Evolutionary conservation across 53 echinoderm and acorn worm species (phyloP).

Genomic region (Holothuria leucospilota): DNA sequence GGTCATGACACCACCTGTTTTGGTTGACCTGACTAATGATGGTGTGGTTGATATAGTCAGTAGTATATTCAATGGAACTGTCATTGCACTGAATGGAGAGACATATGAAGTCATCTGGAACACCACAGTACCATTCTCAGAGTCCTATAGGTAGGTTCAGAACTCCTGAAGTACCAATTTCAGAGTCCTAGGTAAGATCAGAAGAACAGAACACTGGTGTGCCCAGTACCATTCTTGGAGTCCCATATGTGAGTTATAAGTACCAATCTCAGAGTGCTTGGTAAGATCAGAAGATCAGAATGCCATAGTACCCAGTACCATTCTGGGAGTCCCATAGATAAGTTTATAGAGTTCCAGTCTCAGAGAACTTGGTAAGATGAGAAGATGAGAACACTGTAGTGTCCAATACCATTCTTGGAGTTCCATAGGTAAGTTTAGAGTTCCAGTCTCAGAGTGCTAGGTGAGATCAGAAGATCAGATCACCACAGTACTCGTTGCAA

Average conservation of each 20-base stretch:
- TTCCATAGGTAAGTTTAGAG: too few relatives aligned
- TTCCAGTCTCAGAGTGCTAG: constrained; percentile 53
- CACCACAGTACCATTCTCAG: constrained; percentile 65
- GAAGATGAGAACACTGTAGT: not conserved
- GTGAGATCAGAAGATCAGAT: constrained; percentile 79
- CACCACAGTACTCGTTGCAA: constrained; percentile 54
- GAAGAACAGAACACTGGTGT: not conserved
- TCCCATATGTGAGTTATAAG: too few relatives aligned
- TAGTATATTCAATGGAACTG: constrained; percentile 80
- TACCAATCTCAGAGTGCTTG: too few relatives aligned
- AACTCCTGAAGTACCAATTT: too few relatives aligned
- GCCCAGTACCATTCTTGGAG: too few relatives aligned
- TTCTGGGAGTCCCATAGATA: too few relatives aligned
- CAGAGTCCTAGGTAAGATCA: not conserved
- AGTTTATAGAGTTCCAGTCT: too few relatives aligned
- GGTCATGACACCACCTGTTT: constrained; percentile 88
- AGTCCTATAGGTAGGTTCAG: constrained; percentile 77
- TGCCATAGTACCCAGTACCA: too few relatives aligned
- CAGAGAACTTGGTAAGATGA: not conserved
- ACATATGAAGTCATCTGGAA: constrained; percentile 84
- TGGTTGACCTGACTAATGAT: constrained; percentile 86
- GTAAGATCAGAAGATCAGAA: too few relatives aligned
- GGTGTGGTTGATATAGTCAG: constrained; percentile 87
- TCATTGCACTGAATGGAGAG: constrained; percentile 85
- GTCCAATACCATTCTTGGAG: too few relatives aligned